A percentile compares a stretch with the other conserved stretches of the same genome.
Conservation (phyloP, 2,113 vertebrate species). For the Neomonachus schauinslandi region DNA sequence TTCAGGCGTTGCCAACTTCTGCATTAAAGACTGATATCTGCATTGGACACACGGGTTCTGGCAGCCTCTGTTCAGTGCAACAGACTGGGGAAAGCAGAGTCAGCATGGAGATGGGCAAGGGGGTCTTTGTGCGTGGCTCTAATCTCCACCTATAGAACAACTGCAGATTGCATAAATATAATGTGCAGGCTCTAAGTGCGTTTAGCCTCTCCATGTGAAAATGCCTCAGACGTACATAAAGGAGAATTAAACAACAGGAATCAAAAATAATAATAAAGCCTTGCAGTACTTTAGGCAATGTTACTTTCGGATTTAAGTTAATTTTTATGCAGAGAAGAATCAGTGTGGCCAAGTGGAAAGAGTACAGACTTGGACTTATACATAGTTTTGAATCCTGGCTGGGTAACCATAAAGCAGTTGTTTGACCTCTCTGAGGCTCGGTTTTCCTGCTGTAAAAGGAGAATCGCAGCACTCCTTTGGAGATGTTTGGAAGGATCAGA, state of each 20-base stretch:
- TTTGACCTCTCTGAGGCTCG: neutral
- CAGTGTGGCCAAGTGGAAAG: neutral
- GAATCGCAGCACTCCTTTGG: neutral
- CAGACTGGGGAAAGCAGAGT: conserved; percentile 16
- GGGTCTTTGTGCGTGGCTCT: neutral
- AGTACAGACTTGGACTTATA: neutral
- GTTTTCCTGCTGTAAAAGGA: neutral
- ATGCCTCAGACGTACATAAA: neutral
- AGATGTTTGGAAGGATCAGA: neutral
- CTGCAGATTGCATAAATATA: neutral
- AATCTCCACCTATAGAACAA: neutral
- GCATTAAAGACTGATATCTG: conserved; percentile 55
- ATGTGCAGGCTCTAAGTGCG: neutral
- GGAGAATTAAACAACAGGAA: neutral
- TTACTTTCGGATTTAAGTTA: neutral
- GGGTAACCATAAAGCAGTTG: neutral
- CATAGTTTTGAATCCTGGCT: neutral
- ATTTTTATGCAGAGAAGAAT: neutral
- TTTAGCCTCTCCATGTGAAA: neutral
- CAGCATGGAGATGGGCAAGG: neutral
- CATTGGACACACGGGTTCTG: conserved; percentile 28
- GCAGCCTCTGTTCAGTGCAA: conserved; percentile 23
- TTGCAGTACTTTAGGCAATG: neutral
- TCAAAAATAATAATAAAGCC: neutral
- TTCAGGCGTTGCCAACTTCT: conserved; percentile 68